Conservation (phyloP, 2,888 invertebrate genomes). For the Philopedon plagiatum region DNA sequence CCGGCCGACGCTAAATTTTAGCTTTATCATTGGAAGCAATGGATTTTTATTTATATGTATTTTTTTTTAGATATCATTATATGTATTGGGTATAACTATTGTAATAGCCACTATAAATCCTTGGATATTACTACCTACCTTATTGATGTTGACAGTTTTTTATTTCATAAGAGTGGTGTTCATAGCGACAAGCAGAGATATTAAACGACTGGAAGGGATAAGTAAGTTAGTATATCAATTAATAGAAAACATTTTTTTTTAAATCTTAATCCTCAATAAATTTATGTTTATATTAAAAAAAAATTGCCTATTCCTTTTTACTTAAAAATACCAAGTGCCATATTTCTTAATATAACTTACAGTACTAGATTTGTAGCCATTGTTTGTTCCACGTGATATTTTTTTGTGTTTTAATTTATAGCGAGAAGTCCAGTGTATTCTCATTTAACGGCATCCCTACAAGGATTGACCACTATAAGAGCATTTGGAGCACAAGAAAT, state of each 20-base stretch:
- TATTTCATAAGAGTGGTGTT: constrained; percentile 78
- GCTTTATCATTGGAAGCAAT: no score
- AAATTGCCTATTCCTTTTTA: no score
- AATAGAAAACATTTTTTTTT: no score
- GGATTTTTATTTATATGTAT: no score
- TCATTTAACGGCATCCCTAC: constrained; percentile 80
- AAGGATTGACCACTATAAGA: constrained; percentile 83
- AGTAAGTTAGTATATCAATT: no score
- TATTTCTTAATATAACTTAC: no score
- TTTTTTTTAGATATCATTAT: constrained; percentile 73
- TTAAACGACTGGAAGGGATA: constrained; percentile 80
- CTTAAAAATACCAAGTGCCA: no score
- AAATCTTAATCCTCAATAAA: no score
- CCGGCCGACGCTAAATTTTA: no score
- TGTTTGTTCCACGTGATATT: no score
- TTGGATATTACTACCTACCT: constrained; percentile 78
- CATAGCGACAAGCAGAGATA: constrained; percentile 80
- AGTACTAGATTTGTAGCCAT: no score
- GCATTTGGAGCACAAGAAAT: constrained; percentile 77
- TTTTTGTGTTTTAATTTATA: constrained; percentile 66
- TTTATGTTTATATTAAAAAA: no score
- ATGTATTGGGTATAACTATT: constrained; percentile 78
- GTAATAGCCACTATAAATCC: constrained; percentile 82
- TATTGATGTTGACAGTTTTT: constrained; percentile 78
- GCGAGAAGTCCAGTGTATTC: constrained; percentile 85